Base-by-base conservation (phyloP, 2,113 vertebrate species). In the Fulica atra region DNA sequence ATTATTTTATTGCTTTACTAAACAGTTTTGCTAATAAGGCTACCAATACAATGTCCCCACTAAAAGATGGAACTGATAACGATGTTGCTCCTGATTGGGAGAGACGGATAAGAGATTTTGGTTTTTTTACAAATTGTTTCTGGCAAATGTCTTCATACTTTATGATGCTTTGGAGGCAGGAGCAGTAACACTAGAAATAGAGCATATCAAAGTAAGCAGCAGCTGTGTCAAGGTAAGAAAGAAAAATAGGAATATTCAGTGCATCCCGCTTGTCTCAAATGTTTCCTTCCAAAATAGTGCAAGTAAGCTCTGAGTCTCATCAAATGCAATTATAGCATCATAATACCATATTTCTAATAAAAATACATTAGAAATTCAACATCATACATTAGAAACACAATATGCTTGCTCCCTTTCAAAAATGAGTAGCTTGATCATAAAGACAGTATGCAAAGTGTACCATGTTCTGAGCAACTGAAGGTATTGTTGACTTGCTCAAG, bases 21-120 rank as follows among this genome's bases (percentile, higher is more conserved):
- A 96, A 81, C 48, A 80, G 42, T 76, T 92, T 68, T 92, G 61
- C 44, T 95, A 91, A 92, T 80, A 81, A 91, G 38, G 25, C 63
- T 91, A 65, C 61, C 70, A 56, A 68, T 54, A 64, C 57, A 81
- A 68, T n/a, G 9, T 92, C n/a, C 26, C 11, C 8, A 59, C 77
- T 91, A 73, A 50, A 83, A 84, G 25, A 81, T 68, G 26, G 79
- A 89, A 63, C 35, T 65, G 13, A 48, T 79, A 40, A 71, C 76
- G 35, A 46, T 80, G 36, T 74, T 85, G n/a, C 16, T 89, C 4
- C 15, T 87, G 50, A 95, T 23, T 70, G 66, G 40, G 50, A 81
- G 88, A 88, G 40, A 65, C 15, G 12, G 10, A 76, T 68, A 79
- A 87, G 33, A n/a, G 79, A 29, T 50, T 71, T 65, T n/a, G 79